Evolutionary conservation across 2,113 vertebrate species (phyloP).

Genomic region (Hydrolagus affinis): DNA sequence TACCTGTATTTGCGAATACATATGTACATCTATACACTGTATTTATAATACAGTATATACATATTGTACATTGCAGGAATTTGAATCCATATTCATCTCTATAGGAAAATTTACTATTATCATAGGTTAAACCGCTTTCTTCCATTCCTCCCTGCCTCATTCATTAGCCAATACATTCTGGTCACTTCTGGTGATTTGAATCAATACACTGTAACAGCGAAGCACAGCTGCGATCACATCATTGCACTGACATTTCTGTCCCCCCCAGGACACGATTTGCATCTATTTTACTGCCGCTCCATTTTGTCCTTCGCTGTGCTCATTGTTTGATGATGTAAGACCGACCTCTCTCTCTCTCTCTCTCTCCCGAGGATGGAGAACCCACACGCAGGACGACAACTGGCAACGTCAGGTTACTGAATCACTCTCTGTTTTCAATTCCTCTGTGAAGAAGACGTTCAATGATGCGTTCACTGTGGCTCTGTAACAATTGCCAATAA

Average conservation of each 20-base stretch:
- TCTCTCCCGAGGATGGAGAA: background rate
- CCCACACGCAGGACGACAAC: background rate
- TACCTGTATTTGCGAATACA: no score
- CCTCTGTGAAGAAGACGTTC: no score
- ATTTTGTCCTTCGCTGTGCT: background rate
- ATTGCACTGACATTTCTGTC: background rate
- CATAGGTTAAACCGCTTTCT: no score
- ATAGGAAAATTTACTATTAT: no score
- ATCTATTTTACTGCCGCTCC: background rate
- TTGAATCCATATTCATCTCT: no score
- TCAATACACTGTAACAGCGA: background rate
- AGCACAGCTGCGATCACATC: slow-evolving; percentile 18
- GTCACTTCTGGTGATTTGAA: background rate
- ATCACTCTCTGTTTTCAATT: background rate
- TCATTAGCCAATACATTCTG: background rate
- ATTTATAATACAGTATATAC: no score
- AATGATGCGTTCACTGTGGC: background rate
- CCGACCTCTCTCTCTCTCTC: background rate
- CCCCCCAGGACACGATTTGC: slow-evolving; percentile 13
- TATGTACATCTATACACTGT: no score
- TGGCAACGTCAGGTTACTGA: background rate
- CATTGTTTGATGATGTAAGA: slow-evolving; percentile 4
- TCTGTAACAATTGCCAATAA: background rate
- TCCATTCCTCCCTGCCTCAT: no score
- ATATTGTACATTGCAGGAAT: no score